A percentile compares a stretch with the other conserved stretches of the same genome.
Conservation (phyloP, 2,888 invertebrate species). For the Zygaena filipendulae region DNA sequence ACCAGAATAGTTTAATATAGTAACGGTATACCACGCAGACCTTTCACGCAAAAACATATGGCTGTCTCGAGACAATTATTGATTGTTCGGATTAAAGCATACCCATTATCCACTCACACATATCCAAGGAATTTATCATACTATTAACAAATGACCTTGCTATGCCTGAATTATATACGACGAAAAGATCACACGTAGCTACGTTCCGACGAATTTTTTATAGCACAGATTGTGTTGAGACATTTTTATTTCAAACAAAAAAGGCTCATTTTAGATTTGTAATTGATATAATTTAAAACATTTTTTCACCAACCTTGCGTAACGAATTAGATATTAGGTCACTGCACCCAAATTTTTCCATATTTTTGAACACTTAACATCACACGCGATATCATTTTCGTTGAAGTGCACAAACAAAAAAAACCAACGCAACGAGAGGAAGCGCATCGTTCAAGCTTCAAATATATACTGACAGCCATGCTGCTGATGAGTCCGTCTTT, state of each 20-base stretch:
- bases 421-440: constrained; percentile 79
- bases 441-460: constrained; percentile 87
- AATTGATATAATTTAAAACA: too few relatives aligned
- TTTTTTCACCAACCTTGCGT: constrained; percentile 46
- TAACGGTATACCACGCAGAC: constrained; percentile 48
- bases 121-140: too few relatives aligned
- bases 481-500: constrained; percentile 88
- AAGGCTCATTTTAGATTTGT: too few relatives aligned
- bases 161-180: constrained; percentile 35
- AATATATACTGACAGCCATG: constrained; percentile 99
- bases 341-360: constrained; percentile 68
- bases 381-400: constrained; percentile 67
- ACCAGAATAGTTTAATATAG: constrained; percentile 25
- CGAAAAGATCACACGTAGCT: constrained; percentile 41
- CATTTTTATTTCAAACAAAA: too few relatives aligned
- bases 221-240: too few relatives aligned
- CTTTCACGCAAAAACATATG: constrained; percentile 59
- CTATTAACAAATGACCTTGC: too few relatives aligned
- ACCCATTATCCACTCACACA: constrained; percentile 22
- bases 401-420: constrained; percentile 64
- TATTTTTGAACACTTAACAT: constrained; percentile 56
- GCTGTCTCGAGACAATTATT: constrained; percentile 36
- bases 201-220: constrained; percentile 37
- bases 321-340: constrained; percentile 45
- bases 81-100: constrained; percentile 34